Base-by-base conservation (phyloP, 2,113 vertebrate species). In the Glaucidium brasilianum region DNA sequence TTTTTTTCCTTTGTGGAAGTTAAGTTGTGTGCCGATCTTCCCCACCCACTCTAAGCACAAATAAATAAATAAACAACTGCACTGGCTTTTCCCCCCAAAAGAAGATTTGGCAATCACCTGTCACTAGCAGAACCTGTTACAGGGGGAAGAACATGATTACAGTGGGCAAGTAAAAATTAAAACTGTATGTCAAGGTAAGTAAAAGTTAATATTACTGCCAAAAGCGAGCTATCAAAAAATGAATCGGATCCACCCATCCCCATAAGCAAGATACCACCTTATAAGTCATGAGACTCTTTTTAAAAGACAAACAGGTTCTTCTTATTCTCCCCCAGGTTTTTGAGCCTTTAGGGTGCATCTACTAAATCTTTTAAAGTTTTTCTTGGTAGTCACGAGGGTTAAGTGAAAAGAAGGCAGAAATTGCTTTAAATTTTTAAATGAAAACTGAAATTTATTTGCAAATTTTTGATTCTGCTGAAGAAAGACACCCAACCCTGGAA, bases 261-360 rank as follows among this genome's bases (percentile, higher is more conserved):
- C 93, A 93, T 94, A 79, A 96, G 96, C 93, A 94, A 96, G 90
- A 88, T 96, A 95, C 92, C 92, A 94, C 96, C 87, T 84, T 96
- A 71, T 55, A 95, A 96, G 92, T 90, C 63, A 89, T 92, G 84
- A 92, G 91, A 90, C 41, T 71, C 19, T 83, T 35, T 74, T 52
- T 0, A 52, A 91, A 92, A 94, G 73, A 52, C 49, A 94, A 96
- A 96, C 93, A 94, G 93, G 93, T 94, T 94, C 39, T 94, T 91
- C 72, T 83, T 90, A 87, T 75, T 92, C 26, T 71, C 55, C 50
- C 63, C n/a, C 34, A 49, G 64, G 71, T 91, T 96, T 97, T 85
- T 89, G 63, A 93, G 78, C 89, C 94, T 96, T 84, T 82, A 92
- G 94, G 82, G 74, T 93, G 71, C 47, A 95, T 69, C 67, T 85